phyloP scores from a whole-genome alignment of 2,113 vertebrate genomes.

The Hippocampus barbouri region DNA sequence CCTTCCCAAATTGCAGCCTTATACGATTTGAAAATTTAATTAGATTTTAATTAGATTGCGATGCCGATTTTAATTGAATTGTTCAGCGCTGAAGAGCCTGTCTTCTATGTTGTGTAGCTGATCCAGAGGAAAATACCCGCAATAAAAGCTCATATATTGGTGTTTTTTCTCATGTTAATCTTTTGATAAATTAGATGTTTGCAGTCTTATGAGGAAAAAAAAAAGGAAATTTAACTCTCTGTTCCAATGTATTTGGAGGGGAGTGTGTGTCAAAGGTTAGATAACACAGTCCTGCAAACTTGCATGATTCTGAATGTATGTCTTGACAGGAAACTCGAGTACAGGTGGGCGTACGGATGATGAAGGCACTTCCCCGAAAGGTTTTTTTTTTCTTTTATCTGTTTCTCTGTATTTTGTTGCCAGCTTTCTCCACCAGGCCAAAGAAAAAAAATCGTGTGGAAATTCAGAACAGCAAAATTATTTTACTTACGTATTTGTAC shows the following conservation, averaged over 20 bases:
- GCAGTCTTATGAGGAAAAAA: not conserved
- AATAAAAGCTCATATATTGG: too few relatives aligned
- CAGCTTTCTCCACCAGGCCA: not conserved
- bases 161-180: too few relatives aligned
- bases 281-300: not conserved
- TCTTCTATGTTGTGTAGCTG: too few relatives aligned
- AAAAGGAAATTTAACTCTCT: not conserved
- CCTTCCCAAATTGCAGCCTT: too few relatives aligned
- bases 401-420: not conserved
- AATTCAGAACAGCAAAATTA: too few relatives aligned
- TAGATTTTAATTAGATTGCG: too few relatives aligned
- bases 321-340: slow-evolving; percentile 8
- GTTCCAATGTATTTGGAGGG: not conserved
- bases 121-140: too few relatives aligned
- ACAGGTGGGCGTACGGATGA: slow-evolving; percentile 1
- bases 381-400: slow-evolving; percentile 33
- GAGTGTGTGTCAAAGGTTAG: not conserved
- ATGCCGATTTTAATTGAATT: too few relatives aligned
- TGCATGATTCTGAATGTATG: not conserved
- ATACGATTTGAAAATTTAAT: too few relatives aligned
- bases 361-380: slow-evolving; percentile 47
- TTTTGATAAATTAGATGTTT: too few relatives aligned
- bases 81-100: too few relatives aligned
- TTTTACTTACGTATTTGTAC: not conserved
- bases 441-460: too few relatives aligned